These are phyloP conservation scores for Leptoteleia sp. DNA, from an alignment of 1,140 invertebrate species.

Conservation along the genomic window DNA sequence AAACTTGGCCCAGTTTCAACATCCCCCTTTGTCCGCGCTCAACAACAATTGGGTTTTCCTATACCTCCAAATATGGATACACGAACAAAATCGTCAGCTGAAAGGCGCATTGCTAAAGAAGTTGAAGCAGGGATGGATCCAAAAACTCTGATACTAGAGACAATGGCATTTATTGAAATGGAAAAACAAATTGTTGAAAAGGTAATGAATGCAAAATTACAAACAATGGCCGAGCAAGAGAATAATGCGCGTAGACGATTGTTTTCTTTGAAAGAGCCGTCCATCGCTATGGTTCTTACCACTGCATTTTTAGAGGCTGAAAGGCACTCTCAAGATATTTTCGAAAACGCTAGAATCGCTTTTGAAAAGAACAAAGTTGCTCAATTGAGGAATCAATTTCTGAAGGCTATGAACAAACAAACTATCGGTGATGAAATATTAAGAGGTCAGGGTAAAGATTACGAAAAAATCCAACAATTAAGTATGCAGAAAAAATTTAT, in stretches of 20 bases:
- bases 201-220: slow-evolving; percentile 72
- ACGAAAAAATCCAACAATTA: slow-evolving; percentile 70
- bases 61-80: slow-evolving; percentile 49
- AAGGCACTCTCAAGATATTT: slow-evolving; percentile 62
- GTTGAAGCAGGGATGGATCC: slow-evolving; percentile 56
- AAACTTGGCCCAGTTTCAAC: slow-evolving; percentile 80
- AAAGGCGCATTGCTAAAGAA: slow-evolving; percentile 74
- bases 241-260: slow-evolving; percentile 69
- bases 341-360: slow-evolving; percentile 63
- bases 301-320: slow-evolving; percentile 75
- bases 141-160: slow-evolving; percentile 70
- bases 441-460: slow-evolving; percentile 73
- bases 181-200: slow-evolving; percentile 73
- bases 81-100: slow-evolving; percentile 77
- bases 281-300: slow-evolving; percentile 72
- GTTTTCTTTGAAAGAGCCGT: slow-evolving; percentile 70
- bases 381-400: slow-evolving; percentile 43
- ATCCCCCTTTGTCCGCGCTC: slow-evolving; percentile 78
- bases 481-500: slow-evolving; percentile 46
- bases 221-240: background rate
- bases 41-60: slow-evolving; percentile 75
- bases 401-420: slow-evolving; percentile 15
- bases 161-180: slow-evolving; percentile 70
- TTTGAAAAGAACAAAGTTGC: slow-evolving; percentile 43
- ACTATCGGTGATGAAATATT: slow-evolving; percentile 65